A percentile compares a stretch with the other conserved stretches of the same genome.
Evolutionary conservation across 2,888 invertebrate species (phyloP).

Genomic region (Lottia gigantea): DNA sequence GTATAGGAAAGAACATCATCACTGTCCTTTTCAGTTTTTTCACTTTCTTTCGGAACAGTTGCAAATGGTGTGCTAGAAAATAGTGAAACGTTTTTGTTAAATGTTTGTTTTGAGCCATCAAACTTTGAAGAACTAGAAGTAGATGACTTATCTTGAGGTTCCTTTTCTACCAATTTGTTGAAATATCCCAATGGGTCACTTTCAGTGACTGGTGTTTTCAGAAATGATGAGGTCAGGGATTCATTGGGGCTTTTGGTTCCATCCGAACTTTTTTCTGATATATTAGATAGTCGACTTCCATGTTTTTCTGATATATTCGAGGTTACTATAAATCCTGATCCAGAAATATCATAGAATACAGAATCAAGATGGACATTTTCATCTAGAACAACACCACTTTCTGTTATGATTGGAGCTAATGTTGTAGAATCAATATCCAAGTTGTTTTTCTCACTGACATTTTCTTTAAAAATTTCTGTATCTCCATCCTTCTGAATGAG

Average conservation of each 20-base stretch:
- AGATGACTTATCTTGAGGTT: neutral
- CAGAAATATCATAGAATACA: constrained; percentile 12
- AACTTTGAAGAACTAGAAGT: constrained; percentile 9
- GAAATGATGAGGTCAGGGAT: neutral
- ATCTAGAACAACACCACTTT: constrained; percentile 51
- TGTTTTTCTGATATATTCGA: neutral
- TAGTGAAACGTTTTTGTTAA: constrained; percentile 10
- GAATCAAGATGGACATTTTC: constrained; percentile 28
- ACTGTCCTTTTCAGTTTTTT: constrained; percentile 10
- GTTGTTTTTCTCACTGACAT: constrained; percentile 23
- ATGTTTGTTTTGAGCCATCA: constrained; percentile 11
- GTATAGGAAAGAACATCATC: neutral
- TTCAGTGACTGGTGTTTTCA: constrained; percentile 85
- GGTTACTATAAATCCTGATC: neutral
- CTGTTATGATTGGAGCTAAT: constrained; percentile 38
- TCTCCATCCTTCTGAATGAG: constrained; percentile 32
- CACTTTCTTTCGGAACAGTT: constrained; percentile 10
- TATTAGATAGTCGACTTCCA: neutral
- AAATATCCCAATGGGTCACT: constrained; percentile 93
- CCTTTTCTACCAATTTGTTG: constrained; percentile 18
- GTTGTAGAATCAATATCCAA: constrained; percentile 19
- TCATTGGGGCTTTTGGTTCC: constrained; percentile 7
- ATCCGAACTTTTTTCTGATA: constrained; percentile 5
- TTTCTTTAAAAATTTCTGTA: constrained; percentile 29
- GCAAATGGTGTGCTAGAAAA: constrained; percentile 21